Conservation (phyloP, 2,888 invertebrate genomes). For the Pyrrhia umbra region DNA sequence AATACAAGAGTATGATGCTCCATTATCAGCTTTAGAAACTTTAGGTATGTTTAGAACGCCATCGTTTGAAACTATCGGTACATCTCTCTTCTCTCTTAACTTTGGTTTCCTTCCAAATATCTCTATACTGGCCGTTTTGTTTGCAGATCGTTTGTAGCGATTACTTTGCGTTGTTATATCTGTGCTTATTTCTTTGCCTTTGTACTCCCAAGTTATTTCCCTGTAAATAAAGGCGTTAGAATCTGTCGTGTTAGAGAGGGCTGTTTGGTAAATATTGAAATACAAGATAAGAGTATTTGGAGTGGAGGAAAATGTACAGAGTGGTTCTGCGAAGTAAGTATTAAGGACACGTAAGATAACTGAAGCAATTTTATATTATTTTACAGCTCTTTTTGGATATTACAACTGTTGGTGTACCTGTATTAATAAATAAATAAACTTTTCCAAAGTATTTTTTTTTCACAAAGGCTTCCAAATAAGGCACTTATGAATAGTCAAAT, state of each 20-base stretch:
- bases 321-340: slow-evolving; percentile 2
- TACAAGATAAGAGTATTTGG: slow-evolving; percentile 19
- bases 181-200: slow-evolving; percentile 83
- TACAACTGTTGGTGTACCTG: too few species aligned
- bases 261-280: slow-evolving; percentile 20
- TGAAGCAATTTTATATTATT: not conserved
- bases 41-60: slow-evolving; percentile 91
- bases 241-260: slow-evolving; percentile 12
- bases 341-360: slow-evolving; percentile 10
- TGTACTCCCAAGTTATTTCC: slow-evolving; percentile 88
- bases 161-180: slow-evolving; percentile 73
- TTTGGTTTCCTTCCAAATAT: slow-evolving; percentile 87
- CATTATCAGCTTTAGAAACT: slow-evolving; percentile 92
- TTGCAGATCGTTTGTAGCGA: slow-evolving; percentile 79
- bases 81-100: slow-evolving; percentile 83
- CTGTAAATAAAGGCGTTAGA: slow-evolving; percentile 69
- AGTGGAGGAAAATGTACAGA: slow-evolving; percentile 6
- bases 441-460: too few species aligned
- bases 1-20: slow-evolving; percentile 94
- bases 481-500: too few species aligned
- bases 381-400: too few species aligned
- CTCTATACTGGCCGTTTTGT: slow-evolving; percentile 80
- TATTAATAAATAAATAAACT: too few species aligned
- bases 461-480: too few species aligned
- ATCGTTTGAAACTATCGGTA: slow-evolving; percentile 74